Base-by-base conservation (phyloP, 1,140 invertebrate genomes). In the Bradysia coprophila region DNA sequence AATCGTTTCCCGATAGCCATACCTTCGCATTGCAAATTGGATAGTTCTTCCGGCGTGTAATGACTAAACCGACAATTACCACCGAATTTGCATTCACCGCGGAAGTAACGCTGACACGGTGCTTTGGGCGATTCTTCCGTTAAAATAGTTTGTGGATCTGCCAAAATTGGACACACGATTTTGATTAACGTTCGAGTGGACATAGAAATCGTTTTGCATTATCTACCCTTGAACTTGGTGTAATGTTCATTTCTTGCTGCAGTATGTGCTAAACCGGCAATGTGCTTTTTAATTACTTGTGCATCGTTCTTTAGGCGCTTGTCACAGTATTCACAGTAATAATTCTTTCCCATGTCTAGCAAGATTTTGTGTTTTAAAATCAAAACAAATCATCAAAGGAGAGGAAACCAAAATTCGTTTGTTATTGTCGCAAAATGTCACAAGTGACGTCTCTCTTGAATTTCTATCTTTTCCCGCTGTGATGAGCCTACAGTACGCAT, bases 311-410 rank as follows among this genome's bases (percentile, higher is more conserved):
- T 65, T 21, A 67, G 65, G 0, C 58, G 60, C 41, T 64, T 55
- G 33, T 67, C 61, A 28, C 65, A 67, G 43, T 65, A 67, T 45
- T 64, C 63, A 21, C 65, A 67, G 43, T 61, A 64, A 49, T 67
- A 67, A 37, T 48, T 53, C 48, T 55, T 65, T 1, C 60, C 61
- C 63, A 65, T 63, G n/a, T n/a, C n/a, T n/a, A n/a, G n/a, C n/a
- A n/a, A n/a, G n/a, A n/a, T n/a, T n/a, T n/a, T n/a, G n/a, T n/a
- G n/a, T n/a, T n/a, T n/a, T n/a, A n/a, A n/a, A n/a, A n/a, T n/a
- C n/a, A n/a, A n/a, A n/a, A n/a, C n/a, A n/a, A n/a, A n/a, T n/a
- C n/a, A n/a, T n/a, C n/a, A n/a, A n/a, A n/a, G n/a, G n/a, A n/a
- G n/a, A n/a, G n/a, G n/a, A n/a, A n/a, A n/a, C n/a, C n/a, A n/a